Conservation (phyloP, 2,797 vertebrate species). For the Galaxias olidus region DNA sequence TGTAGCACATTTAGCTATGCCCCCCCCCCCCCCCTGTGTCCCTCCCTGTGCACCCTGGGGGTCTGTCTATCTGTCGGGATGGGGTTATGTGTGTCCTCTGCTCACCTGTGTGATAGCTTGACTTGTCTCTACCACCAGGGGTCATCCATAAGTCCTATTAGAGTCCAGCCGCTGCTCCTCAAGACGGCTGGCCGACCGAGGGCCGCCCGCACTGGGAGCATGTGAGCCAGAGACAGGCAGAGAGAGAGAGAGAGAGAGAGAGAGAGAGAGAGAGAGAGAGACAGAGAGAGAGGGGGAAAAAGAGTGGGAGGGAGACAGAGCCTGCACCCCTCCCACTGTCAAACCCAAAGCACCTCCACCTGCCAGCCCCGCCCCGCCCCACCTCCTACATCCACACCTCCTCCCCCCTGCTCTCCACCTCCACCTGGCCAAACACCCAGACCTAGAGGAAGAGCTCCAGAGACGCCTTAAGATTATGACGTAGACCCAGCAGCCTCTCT, state of each 20-base stretch:
- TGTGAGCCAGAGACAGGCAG: constrained; percentile 34
- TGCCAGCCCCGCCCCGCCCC: not conserved
- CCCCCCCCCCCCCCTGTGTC: constrained; percentile 31
- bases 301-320: too few relatives aligned
- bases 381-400: not conserved
- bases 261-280: too few relatives aligned
- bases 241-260: constrained; percentile 30
- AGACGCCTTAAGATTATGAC: constrained; percentile 78
- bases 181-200: constrained; percentile 21
- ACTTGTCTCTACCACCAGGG: constrained; percentile 97
- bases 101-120: constrained; percentile 68
- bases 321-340: too few relatives aligned
- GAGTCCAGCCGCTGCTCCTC: constrained; percentile 57
- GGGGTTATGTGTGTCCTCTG: not conserved
- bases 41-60: constrained; percentile 32
- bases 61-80: not conserved
- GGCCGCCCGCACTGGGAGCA: constrained; percentile 16
- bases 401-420: not conserved
- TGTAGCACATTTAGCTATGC: constrained; percentile 80
- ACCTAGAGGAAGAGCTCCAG: constrained; percentile 56
- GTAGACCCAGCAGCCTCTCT: constrained; percentile 49
- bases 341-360: not conserved
- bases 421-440: constrained; percentile 11
- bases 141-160: constrained; percentile 95
- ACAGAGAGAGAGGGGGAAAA: too few relatives aligned